Percentiles rank a stretch among this genome's conserved stretches.
Evolutionary conservation across 2,113 vertebrate genomes (phyloP).

Genomic region (Micromys minutus): DNA sequence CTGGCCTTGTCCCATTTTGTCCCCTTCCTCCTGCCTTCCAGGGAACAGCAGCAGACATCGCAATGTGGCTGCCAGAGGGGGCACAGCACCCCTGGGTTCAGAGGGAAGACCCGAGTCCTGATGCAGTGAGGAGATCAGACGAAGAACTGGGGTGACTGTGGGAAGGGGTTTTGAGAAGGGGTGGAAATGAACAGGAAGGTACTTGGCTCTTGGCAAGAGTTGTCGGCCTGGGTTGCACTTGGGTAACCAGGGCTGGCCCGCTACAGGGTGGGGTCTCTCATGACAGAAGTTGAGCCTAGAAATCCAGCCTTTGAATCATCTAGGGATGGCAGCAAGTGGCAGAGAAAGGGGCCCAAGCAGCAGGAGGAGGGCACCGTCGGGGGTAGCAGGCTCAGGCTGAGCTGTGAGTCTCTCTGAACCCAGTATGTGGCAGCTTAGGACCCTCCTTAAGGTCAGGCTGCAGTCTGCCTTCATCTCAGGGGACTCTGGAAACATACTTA

Average conservation of each 20-base stretch:
- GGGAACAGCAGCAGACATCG: not conserved
- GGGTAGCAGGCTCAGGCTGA: too few species aligned
- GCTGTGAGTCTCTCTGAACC: not conserved
- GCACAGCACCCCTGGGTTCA: not conserved
- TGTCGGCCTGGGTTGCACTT: not conserved
- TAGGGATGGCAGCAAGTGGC: rapidly evolving
- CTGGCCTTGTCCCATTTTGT: not conserved
- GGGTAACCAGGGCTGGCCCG: rapidly evolving
- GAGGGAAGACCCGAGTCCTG: not conserved
- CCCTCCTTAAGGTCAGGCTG: not conserved
- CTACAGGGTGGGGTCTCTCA: not conserved
- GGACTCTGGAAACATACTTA: not conserved
- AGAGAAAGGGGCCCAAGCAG: not conserved
- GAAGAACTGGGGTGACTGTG: too few species aligned
- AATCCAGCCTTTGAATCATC: not conserved
- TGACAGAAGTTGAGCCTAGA: not conserved
- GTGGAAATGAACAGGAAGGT: too few species aligned
- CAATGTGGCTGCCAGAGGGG: not conserved
- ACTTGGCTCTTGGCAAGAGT: not conserved
- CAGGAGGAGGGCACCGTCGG: not conserved
- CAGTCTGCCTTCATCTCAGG: not conserved
- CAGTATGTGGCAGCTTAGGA: not conserved
- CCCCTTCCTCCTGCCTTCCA: not conserved
- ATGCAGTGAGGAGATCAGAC: too few species aligned
- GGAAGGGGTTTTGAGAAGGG: not conserved